Conservation (phyloP, 2,113 vertebrate species). For the Crotalus tigris region DNA sequence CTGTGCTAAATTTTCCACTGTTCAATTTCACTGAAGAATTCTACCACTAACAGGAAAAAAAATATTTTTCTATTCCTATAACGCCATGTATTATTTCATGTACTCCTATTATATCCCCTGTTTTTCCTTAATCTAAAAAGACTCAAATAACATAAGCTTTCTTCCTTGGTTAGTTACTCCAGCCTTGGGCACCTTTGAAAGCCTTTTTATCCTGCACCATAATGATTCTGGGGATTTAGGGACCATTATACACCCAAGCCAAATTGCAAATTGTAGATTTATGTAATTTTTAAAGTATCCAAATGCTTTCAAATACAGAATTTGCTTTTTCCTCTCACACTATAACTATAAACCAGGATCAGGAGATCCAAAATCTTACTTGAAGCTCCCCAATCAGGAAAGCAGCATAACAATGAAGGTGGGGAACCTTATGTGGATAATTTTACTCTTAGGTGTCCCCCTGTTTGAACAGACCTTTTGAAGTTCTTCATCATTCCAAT, state of each 20-base stretch:
- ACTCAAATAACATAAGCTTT: neutral
- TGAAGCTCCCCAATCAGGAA: neutral
- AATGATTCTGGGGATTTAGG: too few relatives aligned
- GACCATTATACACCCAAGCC: neutral
- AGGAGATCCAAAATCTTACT: neutral
- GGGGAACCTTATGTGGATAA: neutral
- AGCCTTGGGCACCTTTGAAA: too few relatives aligned
- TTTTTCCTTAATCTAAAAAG: neutral
- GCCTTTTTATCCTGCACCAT: too few relatives aligned
- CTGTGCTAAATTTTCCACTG: neutral
- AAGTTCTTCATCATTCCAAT: neutral
- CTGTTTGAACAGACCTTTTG: neutral
- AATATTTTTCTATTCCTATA: neutral
- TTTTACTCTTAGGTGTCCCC: neutral
- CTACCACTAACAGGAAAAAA: neutral
- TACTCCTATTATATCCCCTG: neutral
- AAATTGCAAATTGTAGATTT: neutral
- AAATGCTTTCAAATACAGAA: neutral
- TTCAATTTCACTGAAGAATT: neutral
- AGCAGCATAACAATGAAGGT: neutral
- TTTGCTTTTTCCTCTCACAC: neutral
- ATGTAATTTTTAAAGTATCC: neutral
- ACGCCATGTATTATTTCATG: neutral
- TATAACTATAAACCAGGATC: neutral
- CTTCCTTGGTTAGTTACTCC: too few relatives aligned